Evolutionary conservation across 2,888 invertebrate species (phyloP), one percentile per base, ranked within the genome.

Genomic region (Hemicrepidius hirtus): DNA sequence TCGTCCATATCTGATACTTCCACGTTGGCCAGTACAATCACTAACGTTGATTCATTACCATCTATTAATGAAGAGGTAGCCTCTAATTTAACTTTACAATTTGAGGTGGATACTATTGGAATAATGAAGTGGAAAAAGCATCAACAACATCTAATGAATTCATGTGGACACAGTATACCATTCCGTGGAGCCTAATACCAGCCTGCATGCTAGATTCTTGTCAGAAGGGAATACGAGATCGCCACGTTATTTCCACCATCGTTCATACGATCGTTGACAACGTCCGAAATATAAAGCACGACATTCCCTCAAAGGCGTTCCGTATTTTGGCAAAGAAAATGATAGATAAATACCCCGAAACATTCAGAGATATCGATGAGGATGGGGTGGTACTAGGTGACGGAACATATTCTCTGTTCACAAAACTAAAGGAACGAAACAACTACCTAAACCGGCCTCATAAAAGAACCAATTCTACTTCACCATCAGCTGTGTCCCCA

Each of bases 331-430:
- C 77, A 37, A 67, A 67, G 44, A 76, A 80, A 69, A 60, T 80
- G 7, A 69, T 77, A 9, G 66, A 75, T 5, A 75, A 74, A 64
- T 80, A 74, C 72, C 79, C 80, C 9, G 32, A 68, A 53, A 68
- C 66, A n/a, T 80, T 80, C 63, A n/a, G 68, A 67, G 80, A 81
- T 68, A 41, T 67, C 6, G 79, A 80, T 68, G 76, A 77, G 18
- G 78, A 81, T 60, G 78, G 78, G 12, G 70, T 76, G 9, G 73
- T 73, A 2, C 21, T 80, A 10, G 79, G 78, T 2, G 77, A 80
- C 67, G 79, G 77, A 37, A 65, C 53, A n/a, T 71, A 80, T 57
- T 72, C 77, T 16, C 1, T 77, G 7, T 55, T 71, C 16, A 65
- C 44, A 7, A 80, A 79, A 69, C 40, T 80, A 41, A 46, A 63